These are phyloP conservation scores for Rhagologus leucostigma DNA, from an alignment of 2,113 vertebrate genomes.

Conservation along the genomic window DNA sequence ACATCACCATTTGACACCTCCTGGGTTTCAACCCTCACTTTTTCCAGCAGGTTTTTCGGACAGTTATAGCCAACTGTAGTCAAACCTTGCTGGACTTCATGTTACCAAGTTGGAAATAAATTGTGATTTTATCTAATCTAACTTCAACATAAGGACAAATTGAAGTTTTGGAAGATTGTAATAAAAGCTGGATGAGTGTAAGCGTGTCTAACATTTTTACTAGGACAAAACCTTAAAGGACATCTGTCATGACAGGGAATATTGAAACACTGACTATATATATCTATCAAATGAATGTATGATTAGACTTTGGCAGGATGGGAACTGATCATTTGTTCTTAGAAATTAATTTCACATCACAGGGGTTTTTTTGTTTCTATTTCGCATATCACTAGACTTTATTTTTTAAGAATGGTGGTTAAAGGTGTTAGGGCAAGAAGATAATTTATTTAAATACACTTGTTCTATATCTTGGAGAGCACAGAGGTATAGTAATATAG, in stretches of 20 bases:
- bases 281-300: background rate
- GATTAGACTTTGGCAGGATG: background rate
- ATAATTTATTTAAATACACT: background rate
- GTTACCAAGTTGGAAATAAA: slow-evolving; percentile 38
- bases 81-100: background rate
- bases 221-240: slow-evolving; percentile 63
- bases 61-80: background rate
- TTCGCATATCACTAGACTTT: background rate
- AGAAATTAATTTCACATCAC: background rate
- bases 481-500: background rate
- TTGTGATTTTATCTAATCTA: slow-evolving; percentile 68
- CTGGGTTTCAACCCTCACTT: background rate
- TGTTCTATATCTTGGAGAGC: background rate
- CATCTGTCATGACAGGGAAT: background rate
- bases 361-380: background rate
- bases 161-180: slow-evolving; percentile 47
- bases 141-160: slow-evolving; percentile 28
- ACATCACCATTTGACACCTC: background rate
- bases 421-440: background rate
- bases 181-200: slow-evolving; percentile 18
- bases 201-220: slow-evolving; percentile 58
- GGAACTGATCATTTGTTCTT: background rate
- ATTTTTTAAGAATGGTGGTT: background rate
- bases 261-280: background rate
- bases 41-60: background rate